Evolutionary conservation across 2,888 invertebrate species (phyloP).

Genomic region (Opisthograptis luteolata): DNA sequence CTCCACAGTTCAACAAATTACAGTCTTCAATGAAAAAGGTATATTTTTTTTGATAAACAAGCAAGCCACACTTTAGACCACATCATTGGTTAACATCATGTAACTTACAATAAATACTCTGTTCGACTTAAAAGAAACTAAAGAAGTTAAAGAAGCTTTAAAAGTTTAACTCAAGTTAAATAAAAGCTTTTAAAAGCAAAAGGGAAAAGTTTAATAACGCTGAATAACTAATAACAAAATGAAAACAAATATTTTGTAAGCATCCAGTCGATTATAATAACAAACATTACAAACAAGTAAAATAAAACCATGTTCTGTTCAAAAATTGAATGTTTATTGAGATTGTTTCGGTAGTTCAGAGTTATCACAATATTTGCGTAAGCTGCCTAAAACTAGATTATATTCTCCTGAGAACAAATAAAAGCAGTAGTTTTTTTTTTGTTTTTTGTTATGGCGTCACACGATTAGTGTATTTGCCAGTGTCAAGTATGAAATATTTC

Average conservation of each 20-base stretch:
- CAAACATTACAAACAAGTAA: constrained; percentile 19
- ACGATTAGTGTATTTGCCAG: too few relatives aligned
- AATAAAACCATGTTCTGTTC: constrained; percentile 27
- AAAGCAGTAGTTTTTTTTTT: background rate
- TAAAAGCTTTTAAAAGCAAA: constrained; percentile 3
- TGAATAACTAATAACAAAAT: constrained; percentile 15
- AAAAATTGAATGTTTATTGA: constrained; percentile 35
- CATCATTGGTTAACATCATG: too few relatives aligned
- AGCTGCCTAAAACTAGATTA: constrained; percentile 20
- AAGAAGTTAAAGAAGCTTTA: too few relatives aligned
- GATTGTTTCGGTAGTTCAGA: constrained; percentile 32
- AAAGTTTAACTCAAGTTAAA: too few relatives aligned
- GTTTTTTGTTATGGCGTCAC: too few relatives aligned
- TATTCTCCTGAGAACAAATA: background rate
- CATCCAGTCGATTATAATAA: constrained; percentile 18
- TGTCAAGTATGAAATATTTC: too few relatives aligned
- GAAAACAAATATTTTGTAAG: constrained; percentile 1
- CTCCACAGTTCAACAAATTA: too few relatives aligned
- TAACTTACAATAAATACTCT: too few relatives aligned
- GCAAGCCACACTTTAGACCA: too few relatives aligned
- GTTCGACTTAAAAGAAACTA: too few relatives aligned
- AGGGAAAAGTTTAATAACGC: constrained; percentile 10
- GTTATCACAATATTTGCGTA: constrained; percentile 30
- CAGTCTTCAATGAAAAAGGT: too few relatives aligned
- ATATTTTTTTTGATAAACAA: background rate